Evolutionary conservation across 2,888 invertebrate species (phyloP).

Genomic region (Baccha elongata): DNA sequence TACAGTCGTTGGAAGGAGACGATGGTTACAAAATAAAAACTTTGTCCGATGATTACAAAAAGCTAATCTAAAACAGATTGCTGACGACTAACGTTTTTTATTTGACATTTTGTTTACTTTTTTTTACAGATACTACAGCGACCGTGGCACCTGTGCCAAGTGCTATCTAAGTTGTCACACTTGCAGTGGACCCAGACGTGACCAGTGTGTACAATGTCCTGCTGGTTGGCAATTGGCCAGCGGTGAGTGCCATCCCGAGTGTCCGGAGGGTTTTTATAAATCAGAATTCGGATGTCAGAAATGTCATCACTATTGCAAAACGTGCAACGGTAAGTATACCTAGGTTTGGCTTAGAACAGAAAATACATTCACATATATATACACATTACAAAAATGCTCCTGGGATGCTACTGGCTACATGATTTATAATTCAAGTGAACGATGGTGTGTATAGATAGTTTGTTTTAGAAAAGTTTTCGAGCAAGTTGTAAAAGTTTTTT

Average conservation of each 20-base stretch:
- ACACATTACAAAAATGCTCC: background rate
- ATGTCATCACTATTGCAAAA: constrained; percentile 94
- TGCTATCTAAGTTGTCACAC: constrained; percentile 93
- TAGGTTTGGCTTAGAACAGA: too few relatives aligned
- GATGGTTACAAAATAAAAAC: background rate
- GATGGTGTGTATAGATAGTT: background rate
- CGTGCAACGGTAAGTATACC: constrained; percentile 88
- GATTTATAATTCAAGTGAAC: background rate
- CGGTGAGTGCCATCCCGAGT: constrained; percentile 92
- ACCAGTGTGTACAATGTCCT: constrained; percentile 93
- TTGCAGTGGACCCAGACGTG: constrained; percentile 91
- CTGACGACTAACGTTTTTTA: constrained; percentile 26
- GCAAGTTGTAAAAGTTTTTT: background rate
- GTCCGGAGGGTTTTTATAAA: constrained; percentile 94
- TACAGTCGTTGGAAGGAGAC: background rate
- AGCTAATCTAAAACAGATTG: constrained; percentile 6
- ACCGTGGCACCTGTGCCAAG: constrained; percentile 90
- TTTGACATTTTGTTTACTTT: constrained; percentile 25
- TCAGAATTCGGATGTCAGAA: constrained; percentile 91
- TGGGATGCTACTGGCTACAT: background rate
- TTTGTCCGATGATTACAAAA: constrained; percentile 25
- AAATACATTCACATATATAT: background rate
- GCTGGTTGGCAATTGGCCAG: constrained; percentile 91
- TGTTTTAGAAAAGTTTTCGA: background rate
- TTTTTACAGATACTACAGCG: constrained; percentile 90